Percentiles rank a stretch among this genome's conserved stretches.
phyloP scores from a whole-genome alignment of 2,888 invertebrate genomes.

The Erebia palarica region DNA sequence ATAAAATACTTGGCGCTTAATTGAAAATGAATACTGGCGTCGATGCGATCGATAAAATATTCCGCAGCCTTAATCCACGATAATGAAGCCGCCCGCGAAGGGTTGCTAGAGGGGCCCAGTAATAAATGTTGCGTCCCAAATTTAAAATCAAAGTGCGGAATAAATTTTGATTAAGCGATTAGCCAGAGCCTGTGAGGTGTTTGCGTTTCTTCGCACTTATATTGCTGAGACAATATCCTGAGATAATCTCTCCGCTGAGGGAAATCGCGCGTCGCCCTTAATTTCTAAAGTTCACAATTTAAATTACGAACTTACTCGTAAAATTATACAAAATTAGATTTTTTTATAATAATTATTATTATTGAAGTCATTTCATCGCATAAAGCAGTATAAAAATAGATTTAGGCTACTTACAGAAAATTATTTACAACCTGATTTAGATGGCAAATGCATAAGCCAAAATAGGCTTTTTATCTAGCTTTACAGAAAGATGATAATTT shows the following conservation, averaged over 20 bases:
- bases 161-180: conserved; percentile 83
- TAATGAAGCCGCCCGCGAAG: conserved; percentile 79
- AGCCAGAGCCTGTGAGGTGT: conserved; percentile 71
- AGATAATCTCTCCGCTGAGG: conserved; percentile 18
- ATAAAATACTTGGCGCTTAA: conserved; percentile 83
- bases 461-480: too few species aligned
- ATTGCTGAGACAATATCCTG: conserved; percentile 29
- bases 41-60: conserved; percentile 80
- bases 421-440: too few species aligned
- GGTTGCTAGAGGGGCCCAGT: conserved; percentile 77
- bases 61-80: conserved; percentile 81
- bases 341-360: too few species aligned
- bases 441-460: too few species aligned
- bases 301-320: neutral
- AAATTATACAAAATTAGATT: neutral
- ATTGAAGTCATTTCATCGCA: too few species aligned
- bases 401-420: too few species aligned
- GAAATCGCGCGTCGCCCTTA: conserved; percentile 11
- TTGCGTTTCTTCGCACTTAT: conserved; percentile 62
- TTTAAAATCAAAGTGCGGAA: conserved; percentile 83
- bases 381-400: too few species aligned
- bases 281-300: conserved; percentile 13
- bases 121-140: conserved; percentile 82
- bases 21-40: conserved; percentile 81
- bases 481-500: too few species aligned